Conservation (phyloP, 1,140 invertebrate genomes). For the Brachionus sp. region DNA sequence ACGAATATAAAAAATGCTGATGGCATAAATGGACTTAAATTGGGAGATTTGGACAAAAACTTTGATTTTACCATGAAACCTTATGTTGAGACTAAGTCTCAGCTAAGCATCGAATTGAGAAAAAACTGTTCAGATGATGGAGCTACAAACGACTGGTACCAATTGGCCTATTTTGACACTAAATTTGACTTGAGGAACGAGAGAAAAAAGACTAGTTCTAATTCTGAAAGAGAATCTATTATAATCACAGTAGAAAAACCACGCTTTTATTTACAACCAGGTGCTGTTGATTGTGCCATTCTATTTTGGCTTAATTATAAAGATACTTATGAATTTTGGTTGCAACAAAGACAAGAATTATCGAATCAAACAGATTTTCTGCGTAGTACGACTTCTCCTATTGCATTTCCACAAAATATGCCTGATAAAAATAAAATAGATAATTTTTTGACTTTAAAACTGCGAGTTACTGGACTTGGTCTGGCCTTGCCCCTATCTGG, state of each 20-base stretch:
- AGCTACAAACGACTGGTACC: conserved; percentile 90
- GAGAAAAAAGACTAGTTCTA: conserved; percentile 55
- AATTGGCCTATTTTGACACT: conserved; percentile 94
- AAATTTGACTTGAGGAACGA: conserved; percentile 69
- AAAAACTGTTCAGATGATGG: conserved; percentile 61
- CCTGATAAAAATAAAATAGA: neutral
- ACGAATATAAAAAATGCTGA: neutral
- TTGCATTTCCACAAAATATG: neutral
- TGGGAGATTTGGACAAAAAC: neutral
- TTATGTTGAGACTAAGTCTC: conserved; percentile 88
- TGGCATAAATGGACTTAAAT: neutral
- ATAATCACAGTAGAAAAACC: conserved; percentile 84
- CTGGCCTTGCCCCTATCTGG: neutral
- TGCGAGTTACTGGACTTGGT: conserved; percentile 38
- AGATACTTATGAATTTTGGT: conserved; percentile 98
- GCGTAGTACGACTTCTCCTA: neutral
- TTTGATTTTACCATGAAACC: conserved; percentile 65
- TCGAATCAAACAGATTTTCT: neutral
- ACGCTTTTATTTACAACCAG: conserved; percentile 87
- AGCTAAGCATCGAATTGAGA: conserved; percentile 87
- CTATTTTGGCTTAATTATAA: conserved; percentile 97
- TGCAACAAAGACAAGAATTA: conserved; percentile 71
- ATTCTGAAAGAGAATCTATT: conserved; percentile 82
- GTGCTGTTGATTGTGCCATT: conserved; percentile 86
- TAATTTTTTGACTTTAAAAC: conserved; percentile 35